These are phyloP conservation scores for Julus scanicus DNA, from an alignment of 2,888 invertebrate genomes.

Conservation along the genomic window DNA sequence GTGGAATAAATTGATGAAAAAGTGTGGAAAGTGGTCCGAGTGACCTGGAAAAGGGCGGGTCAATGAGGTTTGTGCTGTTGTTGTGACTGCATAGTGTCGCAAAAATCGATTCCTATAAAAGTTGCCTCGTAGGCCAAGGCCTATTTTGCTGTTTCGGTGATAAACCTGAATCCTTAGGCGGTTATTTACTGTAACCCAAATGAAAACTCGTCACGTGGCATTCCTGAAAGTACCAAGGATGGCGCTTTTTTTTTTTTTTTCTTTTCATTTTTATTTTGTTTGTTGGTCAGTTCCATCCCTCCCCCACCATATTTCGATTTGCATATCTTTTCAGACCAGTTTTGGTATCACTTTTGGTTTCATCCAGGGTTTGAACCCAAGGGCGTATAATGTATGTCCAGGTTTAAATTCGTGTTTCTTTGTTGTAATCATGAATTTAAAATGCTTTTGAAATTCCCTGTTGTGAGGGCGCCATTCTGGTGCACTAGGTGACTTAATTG, in stretches of 20 bases:
- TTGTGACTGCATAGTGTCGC: not conserved
- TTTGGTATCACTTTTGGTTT: not conserved
- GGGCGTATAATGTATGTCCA: too few relatives aligned
- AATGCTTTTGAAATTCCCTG: not conserved
- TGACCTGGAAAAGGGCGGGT: slow-evolving; percentile 31
- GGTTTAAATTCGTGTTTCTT: too few relatives aligned
- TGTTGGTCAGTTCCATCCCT: not conserved
- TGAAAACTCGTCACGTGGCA: not conserved
- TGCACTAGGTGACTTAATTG: not conserved
- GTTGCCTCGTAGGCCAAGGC: slow-evolving; percentile 1
- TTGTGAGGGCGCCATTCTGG: too few relatives aligned
- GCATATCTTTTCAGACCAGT: not conserved
- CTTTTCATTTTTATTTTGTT: too few relatives aligned
- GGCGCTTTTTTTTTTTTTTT: too few relatives aligned
- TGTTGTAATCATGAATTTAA: not conserved
- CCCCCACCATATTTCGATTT: not conserved
- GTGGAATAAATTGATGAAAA: not conserved
- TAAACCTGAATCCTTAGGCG: not conserved
- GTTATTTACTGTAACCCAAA: not conserved
- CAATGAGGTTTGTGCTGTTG: not conserved
- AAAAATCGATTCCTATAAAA: not conserved
- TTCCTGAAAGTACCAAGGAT: not conserved
- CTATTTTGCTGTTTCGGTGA: not conserved
- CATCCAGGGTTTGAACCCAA: too few relatives aligned
- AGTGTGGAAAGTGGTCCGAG: not conserved